Conservation (phyloP, 2,888 invertebrate species). For the Dicyrtoma fusca region DNA sequence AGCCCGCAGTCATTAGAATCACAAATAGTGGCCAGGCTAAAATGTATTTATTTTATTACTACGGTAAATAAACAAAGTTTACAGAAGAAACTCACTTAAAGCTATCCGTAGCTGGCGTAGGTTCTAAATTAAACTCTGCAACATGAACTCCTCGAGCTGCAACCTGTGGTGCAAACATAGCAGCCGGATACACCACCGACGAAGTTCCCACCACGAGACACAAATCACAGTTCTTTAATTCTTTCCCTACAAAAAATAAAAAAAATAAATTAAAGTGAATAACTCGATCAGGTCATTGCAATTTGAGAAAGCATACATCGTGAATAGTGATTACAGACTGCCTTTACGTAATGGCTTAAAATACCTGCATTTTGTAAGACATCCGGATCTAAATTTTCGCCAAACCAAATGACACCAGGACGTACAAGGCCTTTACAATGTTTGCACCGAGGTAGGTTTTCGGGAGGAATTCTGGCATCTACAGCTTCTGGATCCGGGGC, state of each 20-base stretch:
- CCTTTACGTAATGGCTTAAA: too few relatives aligned
- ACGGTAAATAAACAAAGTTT: neutral
- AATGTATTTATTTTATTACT: neutral
- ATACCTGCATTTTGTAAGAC: slow-evolving; percentile 70
- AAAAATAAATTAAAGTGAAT: neutral
- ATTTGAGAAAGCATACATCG: too few relatives aligned
- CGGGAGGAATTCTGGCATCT: slow-evolving; percentile 67
- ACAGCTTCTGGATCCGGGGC: slow-evolving; percentile 67
- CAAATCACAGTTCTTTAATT: slow-evolving; percentile 72
- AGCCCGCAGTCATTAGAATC: too few relatives aligned
- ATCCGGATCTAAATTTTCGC: slow-evolving; percentile 71
- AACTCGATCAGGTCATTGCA: too few relatives aligned
- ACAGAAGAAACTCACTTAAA: slow-evolving; percentile 61
- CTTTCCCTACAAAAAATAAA: slow-evolving; percentile 62
- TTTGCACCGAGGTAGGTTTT: slow-evolving; percentile 72
- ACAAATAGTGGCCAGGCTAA: neutral
- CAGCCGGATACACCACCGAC: slow-evolving; percentile 83
- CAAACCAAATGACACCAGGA: slow-evolving; percentile 88
- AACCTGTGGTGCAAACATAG: slow-evolving; percentile 80
- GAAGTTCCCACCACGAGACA: slow-evolving; percentile 85
- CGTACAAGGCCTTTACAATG: slow-evolving; percentile 72
- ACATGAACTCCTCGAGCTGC: slow-evolving; percentile 74
- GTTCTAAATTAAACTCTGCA: slow-evolving; percentile 73
- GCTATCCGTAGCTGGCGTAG: slow-evolving; percentile 63
- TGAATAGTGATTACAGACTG: too few relatives aligned